Evolutionary conservation across 2,113 vertebrate genomes (phyloP), one percentile per base, ranked within the genome.

Genomic region (Danionella cerebrum): DNA sequence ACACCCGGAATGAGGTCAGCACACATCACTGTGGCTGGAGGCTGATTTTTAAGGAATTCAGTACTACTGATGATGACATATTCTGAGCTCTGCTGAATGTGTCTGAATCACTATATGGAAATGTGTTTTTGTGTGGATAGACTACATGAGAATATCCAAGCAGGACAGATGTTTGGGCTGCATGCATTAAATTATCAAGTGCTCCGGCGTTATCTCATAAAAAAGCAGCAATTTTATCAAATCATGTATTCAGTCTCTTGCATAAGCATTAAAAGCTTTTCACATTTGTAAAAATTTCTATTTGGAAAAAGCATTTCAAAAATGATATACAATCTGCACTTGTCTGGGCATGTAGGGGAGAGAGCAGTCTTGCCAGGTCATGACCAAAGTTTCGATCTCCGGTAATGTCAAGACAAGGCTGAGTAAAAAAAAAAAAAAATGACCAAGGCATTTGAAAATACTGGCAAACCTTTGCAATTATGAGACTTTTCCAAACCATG

Each of bases 1-100:
- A 5, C 24, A 69, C 65, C 55, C 50, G 65, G 67, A 73, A 71
- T 11, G 16, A 77, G 81, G 83, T 82, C 79, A 81, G 65, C 31
- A 75, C 69, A 21, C 2, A 51, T 80, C 67, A 73, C 72, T 82
- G 73, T 75, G 78, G 67, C 63, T 76, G 44, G 65, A 74, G 76
- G 78, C 69, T 12, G 31, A 21, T 57, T 44, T 44, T 33, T 16
- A 53, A 52, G 62, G 25, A 62, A 58, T 42, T 14, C 29, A 50
- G 39, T 48, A 19, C 48, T 65, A 47, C 27, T 22, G 42, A 47
- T 19, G 57, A 31, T 48, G 38, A 42, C 22, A 60, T 31, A 44
- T 63, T 63, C 24, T n/a, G 4, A 48, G 42, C 42, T 63, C 12
- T 33, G 13, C 24, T 2, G 11, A 48, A 48, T 35, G 35, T 2